These are phyloP conservation scores for Drosophila fuyamai DNA, from an alignment of 1,140 invertebrate genomes.

Conservation along the genomic window DNA sequence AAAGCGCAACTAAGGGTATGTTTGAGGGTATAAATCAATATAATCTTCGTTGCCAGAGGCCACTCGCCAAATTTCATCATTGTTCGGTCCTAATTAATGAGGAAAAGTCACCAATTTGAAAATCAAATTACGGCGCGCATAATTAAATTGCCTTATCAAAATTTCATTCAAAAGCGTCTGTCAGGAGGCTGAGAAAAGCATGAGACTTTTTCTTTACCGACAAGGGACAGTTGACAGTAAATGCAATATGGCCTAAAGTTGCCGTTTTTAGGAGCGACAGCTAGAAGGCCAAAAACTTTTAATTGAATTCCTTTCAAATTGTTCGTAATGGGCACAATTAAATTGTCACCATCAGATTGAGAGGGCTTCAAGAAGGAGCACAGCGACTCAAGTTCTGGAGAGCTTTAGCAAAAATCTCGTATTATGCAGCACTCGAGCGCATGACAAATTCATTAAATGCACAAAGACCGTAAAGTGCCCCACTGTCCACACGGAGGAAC, in stretches of 20 bases:
- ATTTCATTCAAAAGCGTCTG: slow-evolving; percentile 69
- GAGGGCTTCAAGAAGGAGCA: slow-evolving; percentile 9
- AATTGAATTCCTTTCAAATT: slow-evolving; percentile 80
- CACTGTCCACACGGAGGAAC: slow-evolving; percentile 25
- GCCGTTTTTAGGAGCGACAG: slow-evolving; percentile 20
- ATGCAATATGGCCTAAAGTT: slow-evolving; percentile 50
- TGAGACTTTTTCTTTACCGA: background rate
- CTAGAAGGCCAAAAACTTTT: slow-evolving; percentile 65
- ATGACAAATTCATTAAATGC: slow-evolving; percentile 77
- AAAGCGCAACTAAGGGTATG: slow-evolving; percentile 8
- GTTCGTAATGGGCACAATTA: slow-evolving; percentile 72
- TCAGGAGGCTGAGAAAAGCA: slow-evolving; percentile 15
- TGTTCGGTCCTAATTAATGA: slow-evolving; percentile 71
- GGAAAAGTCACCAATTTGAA: slow-evolving; percentile 67
- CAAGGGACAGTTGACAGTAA: slow-evolving; percentile 8
- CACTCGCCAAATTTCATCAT: slow-evolving; percentile 41
- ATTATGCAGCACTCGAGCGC: slow-evolving; percentile 64
- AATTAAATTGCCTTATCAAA: slow-evolving; percentile 82
- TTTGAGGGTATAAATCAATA: slow-evolving; percentile 46
- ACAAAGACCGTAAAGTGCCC: slow-evolving; percentile 71
- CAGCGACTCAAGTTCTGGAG: slow-evolving; percentile 12
- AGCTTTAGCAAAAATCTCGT: slow-evolving; percentile 58
- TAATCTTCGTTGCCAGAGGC: slow-evolving; percentile 40
- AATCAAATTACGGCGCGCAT: slow-evolving; percentile 74
- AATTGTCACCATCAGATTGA: slow-evolving; percentile 68